Base-by-base conservation (phyloP, 2,888 invertebrate species). In the Drosophila mercatorum region DNA sequence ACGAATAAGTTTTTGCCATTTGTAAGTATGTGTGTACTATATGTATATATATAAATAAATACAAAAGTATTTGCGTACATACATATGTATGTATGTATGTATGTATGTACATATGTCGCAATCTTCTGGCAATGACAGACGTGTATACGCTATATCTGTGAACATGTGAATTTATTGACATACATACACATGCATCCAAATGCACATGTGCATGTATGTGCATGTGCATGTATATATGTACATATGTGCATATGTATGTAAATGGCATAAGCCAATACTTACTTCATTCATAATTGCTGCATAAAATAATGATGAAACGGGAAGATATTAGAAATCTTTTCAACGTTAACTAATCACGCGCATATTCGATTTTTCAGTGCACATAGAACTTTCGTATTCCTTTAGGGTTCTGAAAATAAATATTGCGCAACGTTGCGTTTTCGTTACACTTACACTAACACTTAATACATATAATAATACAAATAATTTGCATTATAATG, bases 341-440 rank as follows among this genome's bases (percentile, higher is more conserved):
- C 12, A 2, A 14, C 14, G 26, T 28, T 26, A 53, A 53, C 10
- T n/a, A 26, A 7, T 53, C 40, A 53, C 38, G 36, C 40, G 28
- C 53, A 53, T 53, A 51, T 51, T 51, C 5, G 53, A 14, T 40
- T 28, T 53, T 40, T 36, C 53, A 53, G 22, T 28, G 22, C 38
- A 53, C 53, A 28, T 8, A 53, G 22, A 38, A 38, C 36, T 38
- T 38, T 38, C 38, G 38, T 38, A 52, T 61, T 36, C 17, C 43
- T 60, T 46, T 34, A 55, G 28, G 43, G 63, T 68, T 58, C 68
- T 57, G 26, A 65, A 47, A 40, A 57, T 46, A 41, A 53, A 47
- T 44, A 74, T 74, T 74, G 74, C 73, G 43, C 73, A 73, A 73
- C 68, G 52, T 73, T 68, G 58, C 57, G 61, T 71, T 68, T 60